Base-by-base conservation (phyloP, 2,888 invertebrate genomes). In the Microdon myrmicae region DNA sequence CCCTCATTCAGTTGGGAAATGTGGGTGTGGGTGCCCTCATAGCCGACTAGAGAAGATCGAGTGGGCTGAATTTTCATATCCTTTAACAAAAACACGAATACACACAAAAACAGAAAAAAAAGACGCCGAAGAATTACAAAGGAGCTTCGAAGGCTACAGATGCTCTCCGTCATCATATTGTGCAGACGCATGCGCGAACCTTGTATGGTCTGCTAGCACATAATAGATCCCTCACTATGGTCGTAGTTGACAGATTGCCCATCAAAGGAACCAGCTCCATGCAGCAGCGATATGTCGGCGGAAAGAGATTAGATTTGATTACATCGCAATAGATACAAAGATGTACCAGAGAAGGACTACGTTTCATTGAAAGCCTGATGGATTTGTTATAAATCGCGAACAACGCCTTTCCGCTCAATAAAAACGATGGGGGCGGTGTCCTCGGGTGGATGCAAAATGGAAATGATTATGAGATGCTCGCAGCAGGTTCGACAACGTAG, bases 181-280 rank as follows among this genome's bases (percentile, higher is more conserved):
- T 38, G 12, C 49, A 55, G 48, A 38, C 47, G 60, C 60, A 47
- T 43, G 43, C 47, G 41, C 51, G 41, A 39, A 41, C 58, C 54
- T 29, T 56, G 51, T 61, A 61, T 17, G 56, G 49, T 16, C 19
- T 20, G 41, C 51, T 53, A 37, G 64, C 64, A 64, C 64, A 51
- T 64, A 64, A 64, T 64, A 58, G 64, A 64, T 64, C 64, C 51
- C 64, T 64, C 64, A 64, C 51, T 14, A 43, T 37, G 32, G 58
- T 43, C 43, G 25, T 43, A 43, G 64, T 66, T 66, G 66, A 66
- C 66, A 66, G 66, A 66, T 66, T 66, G 59, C 48, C 59, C 44
- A 66, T 66, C 66, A 66, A 48, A 41, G 45, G 29, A 53, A 54
- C 26, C 41, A 31, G 37, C 38, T 43, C 44, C 43, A 43, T 6